Conservation (phyloP, 1,140 invertebrate species). For the Portunus trituberculatus region DNA sequence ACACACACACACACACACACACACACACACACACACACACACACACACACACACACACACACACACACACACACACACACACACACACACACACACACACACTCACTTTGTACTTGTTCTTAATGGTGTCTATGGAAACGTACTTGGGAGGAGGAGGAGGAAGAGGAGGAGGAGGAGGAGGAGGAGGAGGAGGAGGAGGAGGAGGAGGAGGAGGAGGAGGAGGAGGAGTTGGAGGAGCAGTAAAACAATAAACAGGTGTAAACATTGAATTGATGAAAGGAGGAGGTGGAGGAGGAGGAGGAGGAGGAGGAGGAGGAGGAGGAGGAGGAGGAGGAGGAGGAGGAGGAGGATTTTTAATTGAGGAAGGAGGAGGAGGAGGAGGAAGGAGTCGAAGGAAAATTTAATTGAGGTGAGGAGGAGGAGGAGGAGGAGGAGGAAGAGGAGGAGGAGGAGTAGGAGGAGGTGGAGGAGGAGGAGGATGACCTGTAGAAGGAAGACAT, state of each 20-base stretch:
- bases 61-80: too few relatives aligned
- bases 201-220: constrained; percentile 20
- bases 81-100: too few relatives aligned
- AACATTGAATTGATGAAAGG: neutral
- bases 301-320: neutral
- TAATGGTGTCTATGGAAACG: too few relatives aligned
- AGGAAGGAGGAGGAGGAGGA: neutral
- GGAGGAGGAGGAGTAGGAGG: neutral
- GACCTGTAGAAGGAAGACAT: neutral
- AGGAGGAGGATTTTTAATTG: neutral
- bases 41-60: too few relatives aligned
- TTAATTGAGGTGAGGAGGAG: neutral
- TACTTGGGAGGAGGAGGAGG: neutral
- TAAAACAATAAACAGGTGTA: neutral
- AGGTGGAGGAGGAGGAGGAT: neutral
- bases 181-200: constrained; percentile 28
- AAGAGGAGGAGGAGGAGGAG: constrained; percentile 21
- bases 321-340: neutral
- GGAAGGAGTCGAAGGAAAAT: neutral
- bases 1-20: too few relatives aligned
- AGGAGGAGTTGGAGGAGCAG: neutral
- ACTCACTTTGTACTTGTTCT: too few relatives aligned
- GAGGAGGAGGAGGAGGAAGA: neutral
- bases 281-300: neutral
- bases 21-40: too few relatives aligned